Base-by-base conservation (phyloP, 2,113 vertebrate genomes). In the Propithecus coquereli region DNA sequence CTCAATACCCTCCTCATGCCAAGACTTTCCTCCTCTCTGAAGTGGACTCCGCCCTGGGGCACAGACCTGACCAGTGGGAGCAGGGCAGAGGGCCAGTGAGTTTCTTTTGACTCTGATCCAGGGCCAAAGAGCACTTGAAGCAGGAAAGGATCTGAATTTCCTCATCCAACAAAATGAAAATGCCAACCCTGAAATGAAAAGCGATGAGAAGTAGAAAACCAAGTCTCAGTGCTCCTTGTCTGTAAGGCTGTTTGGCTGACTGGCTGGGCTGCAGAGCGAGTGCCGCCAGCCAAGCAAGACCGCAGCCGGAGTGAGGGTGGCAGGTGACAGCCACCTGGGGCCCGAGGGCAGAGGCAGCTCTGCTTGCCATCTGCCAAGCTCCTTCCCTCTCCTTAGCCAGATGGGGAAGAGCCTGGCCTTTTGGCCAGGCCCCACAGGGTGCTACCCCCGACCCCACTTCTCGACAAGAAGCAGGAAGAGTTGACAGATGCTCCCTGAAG, bases 301-400 rank as follows among this genome's bases (percentile, higher is more conserved):
- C 0, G 4, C 16, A 37, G 71, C 74, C 82, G 37, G 85, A 18
- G 23, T 0, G 66, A 95, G 74, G 81, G 88, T 93, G 73, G 82
- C 93, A 91, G 82, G 79, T 96, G 96, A 93, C 54, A 59, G 91
- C 10, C 79, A 52, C 85, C 81, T 1, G 2, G 71, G 93, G 40
- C 25, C n/a, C 32, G 3, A 65, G 84, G 68, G 59, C 30, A 22
- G 70, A 22, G 57, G 22, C 40, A 32, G 85, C 73, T 77, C 91
- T 95, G 88, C 73, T 95, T 5, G 0, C 97, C 95, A 92, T 96
- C 97, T 97, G 97, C 74, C 47, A n/a, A 0, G 6, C 34, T 95
- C 47, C 81, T 61, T 79, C 34, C 47, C 9, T 43, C 76, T 95
- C 52, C 87, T 81, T 61, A 13, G 47, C 40, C 84, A 74, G 92